Evolutionary conservation across 2,113 vertebrate genomes (phyloP).

Genomic region (Hippocampus barbouri): DNA sequence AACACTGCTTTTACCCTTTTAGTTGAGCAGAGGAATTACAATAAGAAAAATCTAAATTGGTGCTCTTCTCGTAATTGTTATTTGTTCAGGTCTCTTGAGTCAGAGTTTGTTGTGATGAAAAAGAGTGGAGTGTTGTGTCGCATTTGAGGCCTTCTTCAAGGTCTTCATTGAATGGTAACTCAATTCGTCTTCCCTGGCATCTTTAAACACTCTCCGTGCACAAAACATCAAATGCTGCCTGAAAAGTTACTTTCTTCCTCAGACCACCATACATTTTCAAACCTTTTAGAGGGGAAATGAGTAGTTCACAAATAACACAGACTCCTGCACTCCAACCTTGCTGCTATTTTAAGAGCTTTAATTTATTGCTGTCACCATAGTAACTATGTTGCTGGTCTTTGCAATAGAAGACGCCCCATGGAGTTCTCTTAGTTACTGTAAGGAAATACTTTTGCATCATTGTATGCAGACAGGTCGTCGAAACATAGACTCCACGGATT

Average conservation of each 20-base stretch:
- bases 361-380: conserved; percentile 86
- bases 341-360: conserved; percentile 72
- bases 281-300: conserved; percentile 64
- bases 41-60: conserved; percentile 39
- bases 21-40: conserved; percentile 11
- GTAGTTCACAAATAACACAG: conserved; percentile 50
- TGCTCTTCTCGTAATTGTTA: conserved; percentile 26
- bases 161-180: conserved; percentile 40
- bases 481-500: not conserved
- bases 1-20: conserved; percentile 33
- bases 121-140: conserved; percentile 24
- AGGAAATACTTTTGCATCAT: conserved; percentile 77
- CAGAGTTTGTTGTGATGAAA: conserved; percentile 37
- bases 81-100: conserved; percentile 42
- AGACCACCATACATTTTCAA: conserved; percentile 33
- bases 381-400: conserved; percentile 83
- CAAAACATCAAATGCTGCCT: conserved; percentile 51
- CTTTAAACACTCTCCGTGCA: conserved; percentile 53
- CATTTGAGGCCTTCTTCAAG: conserved; percentile 38
- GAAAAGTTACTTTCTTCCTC: conserved; percentile 62
- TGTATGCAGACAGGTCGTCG: not conserved
- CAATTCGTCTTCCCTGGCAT: conserved; percentile 56
- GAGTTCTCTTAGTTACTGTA: conserved; percentile 86
- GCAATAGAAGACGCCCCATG: conserved; percentile 65
- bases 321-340: not conserved